Evolutionary conservation across 2,888 invertebrate species (phyloP).

Genomic region (Agonopterix subpropinquella): DNA sequence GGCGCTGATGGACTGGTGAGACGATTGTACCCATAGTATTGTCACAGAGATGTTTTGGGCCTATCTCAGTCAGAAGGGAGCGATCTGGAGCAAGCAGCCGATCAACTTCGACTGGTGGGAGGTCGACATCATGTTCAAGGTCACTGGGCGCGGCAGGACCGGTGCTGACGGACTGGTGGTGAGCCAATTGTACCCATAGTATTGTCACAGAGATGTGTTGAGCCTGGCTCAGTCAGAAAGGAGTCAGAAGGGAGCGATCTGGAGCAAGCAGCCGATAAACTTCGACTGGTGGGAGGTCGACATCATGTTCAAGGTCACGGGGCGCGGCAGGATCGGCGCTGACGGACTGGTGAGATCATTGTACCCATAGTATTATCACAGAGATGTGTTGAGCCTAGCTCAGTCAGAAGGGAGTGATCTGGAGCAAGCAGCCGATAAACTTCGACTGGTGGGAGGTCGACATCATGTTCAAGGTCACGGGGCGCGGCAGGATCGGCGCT

Average conservation of each 20-base stretch:
- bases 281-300: constrained; percentile 99
- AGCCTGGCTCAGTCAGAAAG: constrained; percentile 90
- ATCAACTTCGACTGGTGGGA: constrained; percentile 97
- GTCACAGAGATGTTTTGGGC: constrained; percentile 36
- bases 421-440: constrained; percentile 88
- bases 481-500: constrained; percentile 96
- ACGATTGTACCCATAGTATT: too few relatives aligned
- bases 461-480: constrained; percentile 94
- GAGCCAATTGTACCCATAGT: constrained; percentile 27
- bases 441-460: constrained; percentile 99
- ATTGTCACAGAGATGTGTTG: too few relatives aligned
- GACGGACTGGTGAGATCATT: constrained; percentile 82
- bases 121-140: constrained; percentile 93
- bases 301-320: constrained; percentile 93
- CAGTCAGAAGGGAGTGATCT: constrained; percentile 81
- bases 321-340: too few relatives aligned
- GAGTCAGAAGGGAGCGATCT: constrained; percentile 98
- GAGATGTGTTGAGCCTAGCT: too few relatives aligned
- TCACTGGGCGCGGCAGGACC: too few relatives aligned
- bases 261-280: constrained; percentile 89
- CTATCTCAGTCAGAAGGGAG: constrained; percentile 95
- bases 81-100: constrained; percentile 94
- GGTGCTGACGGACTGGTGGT: too few relatives aligned
- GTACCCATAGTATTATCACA: too few relatives aligned
- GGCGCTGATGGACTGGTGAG: constrained; percentile 97